A percentile compares a stretch with the other conserved stretches of the same genome.
Conservation (phyloP, 2,113 vertebrate species). For the Pogonocichla stellata region DNA sequence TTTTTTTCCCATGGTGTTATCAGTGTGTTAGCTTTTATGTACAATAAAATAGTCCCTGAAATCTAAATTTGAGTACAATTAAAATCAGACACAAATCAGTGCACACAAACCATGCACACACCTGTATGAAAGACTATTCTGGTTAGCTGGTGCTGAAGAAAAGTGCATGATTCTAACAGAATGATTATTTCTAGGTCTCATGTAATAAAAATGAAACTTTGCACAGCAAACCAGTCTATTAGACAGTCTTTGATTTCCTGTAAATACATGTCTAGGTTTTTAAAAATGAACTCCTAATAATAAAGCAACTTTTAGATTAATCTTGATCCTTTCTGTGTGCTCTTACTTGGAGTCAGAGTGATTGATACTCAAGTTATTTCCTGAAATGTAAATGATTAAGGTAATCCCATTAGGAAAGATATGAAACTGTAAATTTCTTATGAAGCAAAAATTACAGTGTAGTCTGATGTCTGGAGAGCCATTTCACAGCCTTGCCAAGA, state of each 20-base stretch:
- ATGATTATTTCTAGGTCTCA: background rate
- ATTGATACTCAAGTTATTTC: slow-evolving; percentile 47
- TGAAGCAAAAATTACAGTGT: slow-evolving; percentile 57
- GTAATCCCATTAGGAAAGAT: slow-evolving; percentile 63
- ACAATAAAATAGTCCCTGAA: background rate
- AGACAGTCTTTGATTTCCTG: slow-evolving; percentile 16
- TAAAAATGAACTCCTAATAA: slow-evolving; percentile 65
- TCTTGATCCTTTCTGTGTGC: slow-evolving; percentile 24
- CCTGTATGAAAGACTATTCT: background rate
- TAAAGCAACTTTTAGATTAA: slow-evolving; percentile 50
- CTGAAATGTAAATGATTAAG: slow-evolving; percentile 64
- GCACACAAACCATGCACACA: no score
- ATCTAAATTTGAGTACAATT: background rate
- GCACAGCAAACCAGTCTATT: background rate
- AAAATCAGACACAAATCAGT: background rate
- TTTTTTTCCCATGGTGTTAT: background rate
- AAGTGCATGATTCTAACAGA: background rate
- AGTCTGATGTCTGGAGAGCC: slow-evolving; percentile 10
- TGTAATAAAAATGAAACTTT: slow-evolving; percentile 20
- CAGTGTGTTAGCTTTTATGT: background rate
- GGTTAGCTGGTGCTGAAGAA: background rate
- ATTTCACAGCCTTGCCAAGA: background rate
- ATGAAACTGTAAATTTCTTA: slow-evolving; percentile 66
- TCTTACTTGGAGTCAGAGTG: slow-evolving; percentile 43
- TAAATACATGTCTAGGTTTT: slow-evolving; percentile 45